Evolutionary conservation across 2,113 vertebrate genomes (phyloP).

Genomic region (Mobula birostris): DNA sequence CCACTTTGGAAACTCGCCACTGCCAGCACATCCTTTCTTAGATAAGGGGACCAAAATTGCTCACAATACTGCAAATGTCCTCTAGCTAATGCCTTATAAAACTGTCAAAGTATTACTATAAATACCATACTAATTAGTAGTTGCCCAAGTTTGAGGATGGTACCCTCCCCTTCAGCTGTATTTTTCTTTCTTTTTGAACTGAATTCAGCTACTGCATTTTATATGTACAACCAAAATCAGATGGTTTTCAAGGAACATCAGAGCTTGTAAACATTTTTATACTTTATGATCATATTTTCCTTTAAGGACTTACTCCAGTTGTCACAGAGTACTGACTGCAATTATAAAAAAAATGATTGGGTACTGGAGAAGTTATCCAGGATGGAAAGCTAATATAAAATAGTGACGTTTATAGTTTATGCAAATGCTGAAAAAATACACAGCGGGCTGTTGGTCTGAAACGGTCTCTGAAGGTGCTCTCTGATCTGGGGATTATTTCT

Average conservation of each 20-base stretch:
- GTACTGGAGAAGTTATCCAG: not conserved
- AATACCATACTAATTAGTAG: not conserved
- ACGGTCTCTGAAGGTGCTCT: too few species aligned
- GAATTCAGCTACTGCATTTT: not conserved
- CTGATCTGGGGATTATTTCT: too few species aligned
- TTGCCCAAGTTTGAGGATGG: not conserved
- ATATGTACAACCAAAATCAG: not conserved
- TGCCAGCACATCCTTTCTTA: too few species aligned
- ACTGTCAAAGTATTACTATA: not conserved
- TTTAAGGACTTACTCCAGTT: not conserved
- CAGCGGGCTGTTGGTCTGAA: too few species aligned
- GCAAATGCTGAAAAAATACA: too few species aligned
- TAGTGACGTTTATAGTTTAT: not conserved
- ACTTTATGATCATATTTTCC: not conserved
- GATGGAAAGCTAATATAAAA: not conserved
- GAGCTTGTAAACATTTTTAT: not conserved
- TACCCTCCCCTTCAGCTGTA: not conserved
- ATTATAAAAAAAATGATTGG: not conserved
- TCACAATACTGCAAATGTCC: too few species aligned
- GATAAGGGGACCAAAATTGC: too few species aligned
- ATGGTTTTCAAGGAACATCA: not conserved
- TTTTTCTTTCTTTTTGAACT: not conserved
- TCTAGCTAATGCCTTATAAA: too few species aligned
- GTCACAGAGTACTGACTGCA: not conserved
- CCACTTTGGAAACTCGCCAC: too few species aligned